Evolutionary conservation across 2,113 vertebrate species (phyloP), one percentile per base, ranked within the genome.

Genomic region (Ptyas mucosa): DNA sequence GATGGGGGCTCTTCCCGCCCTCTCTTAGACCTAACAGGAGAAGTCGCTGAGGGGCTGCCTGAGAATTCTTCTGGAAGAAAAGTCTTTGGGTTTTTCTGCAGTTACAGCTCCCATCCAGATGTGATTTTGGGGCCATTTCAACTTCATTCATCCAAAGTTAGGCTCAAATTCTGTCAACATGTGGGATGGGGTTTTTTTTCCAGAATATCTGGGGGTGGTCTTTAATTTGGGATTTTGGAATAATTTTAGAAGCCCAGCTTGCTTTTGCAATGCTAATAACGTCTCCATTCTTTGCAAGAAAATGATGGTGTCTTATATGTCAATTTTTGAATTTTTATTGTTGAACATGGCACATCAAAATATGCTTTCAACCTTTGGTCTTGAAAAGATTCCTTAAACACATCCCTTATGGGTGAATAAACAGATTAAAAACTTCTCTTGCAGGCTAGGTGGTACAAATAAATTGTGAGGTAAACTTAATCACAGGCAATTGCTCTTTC

Each of bases 381-480:
- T 88, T 21, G n/a, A 21, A 54, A 95, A 95, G 93, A 93, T 92
- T 94, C 93, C 94, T 94, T 94, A 95, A 96, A 26, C 11, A 93
- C 92, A 91, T 94, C 92, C 92, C 92, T 87, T 96, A 96, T 94
- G 92, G 95, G 95, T 92, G 96, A 96, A 96, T 95, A 96, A 97
- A 97, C 95, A 95, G 95, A 95, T 96, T 97, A 95, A 95, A 96
- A 97, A 96, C 91, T 96, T 96, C 95, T 96, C 95, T 96, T 97
- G 97, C 95, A 95, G 95, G 94, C 94, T 94, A 95, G 92, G 95
- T 93, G 93, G 95, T 93, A 92, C 93, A 96, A 96, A 96, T 96
- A 97, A 96, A 96, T 95, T 94, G 94, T 23, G 1, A 95, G 95
- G 95, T 94, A 93, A 96, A 96, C 96, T 97, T 96, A 97, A 97